Base-by-base conservation (phyloP, 2,113 vertebrate species). In the Xiphorhynchus elegans region DNA sequence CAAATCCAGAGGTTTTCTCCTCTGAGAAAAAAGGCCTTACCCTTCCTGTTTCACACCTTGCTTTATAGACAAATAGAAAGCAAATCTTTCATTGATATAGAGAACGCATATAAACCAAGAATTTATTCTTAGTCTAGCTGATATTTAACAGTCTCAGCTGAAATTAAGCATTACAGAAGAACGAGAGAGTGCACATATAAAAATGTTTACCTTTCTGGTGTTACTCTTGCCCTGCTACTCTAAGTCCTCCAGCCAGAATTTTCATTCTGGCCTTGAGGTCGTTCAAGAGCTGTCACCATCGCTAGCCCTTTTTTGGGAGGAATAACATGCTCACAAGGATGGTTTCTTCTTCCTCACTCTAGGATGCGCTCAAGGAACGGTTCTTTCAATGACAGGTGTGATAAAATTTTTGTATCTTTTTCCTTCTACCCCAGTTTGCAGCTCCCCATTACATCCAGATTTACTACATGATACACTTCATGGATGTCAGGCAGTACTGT, bases 181-280 rank as follows among this genome's bases (percentile, higher is more conserved):
- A 81, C 0, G 0, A 49, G 6, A 28, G 13, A 29, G 6, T 2
- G 9, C 11, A 5, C 8, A 13, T 40, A 33, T 47, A 58, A 53
- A 42, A 58, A 9, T 25, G 3, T 21, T 90, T 29, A n/a, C 8
- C 5, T 49, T 60, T 19, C 25, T 63, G 29, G 5, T 35, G 11
- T 40, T n/a, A 40, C 1, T 4, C 10, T 64, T 2, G 0, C 17
- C 28, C 35, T 50, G 19, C 17, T 31, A 3, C 24, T 72, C 46
- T 40, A 20, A 35, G 29, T 24, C 40, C 50, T 68, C 66, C 52
- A 31, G 15, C 19, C 40, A 66, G 9, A 17, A 13, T 5, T 16
- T 73, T 35, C 44, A 31, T 21, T 13, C 40, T 3, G 1, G 7
- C 18, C 24, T 7, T 24, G 17, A 10, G 6, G 5, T 47, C n/a